A percentile compares a stretch with the other conserved stretches of the same genome.
phyloP scores from a whole-genome alignment of 2,797 vertebrate species.

The Trachops cirrhosus region DNA sequence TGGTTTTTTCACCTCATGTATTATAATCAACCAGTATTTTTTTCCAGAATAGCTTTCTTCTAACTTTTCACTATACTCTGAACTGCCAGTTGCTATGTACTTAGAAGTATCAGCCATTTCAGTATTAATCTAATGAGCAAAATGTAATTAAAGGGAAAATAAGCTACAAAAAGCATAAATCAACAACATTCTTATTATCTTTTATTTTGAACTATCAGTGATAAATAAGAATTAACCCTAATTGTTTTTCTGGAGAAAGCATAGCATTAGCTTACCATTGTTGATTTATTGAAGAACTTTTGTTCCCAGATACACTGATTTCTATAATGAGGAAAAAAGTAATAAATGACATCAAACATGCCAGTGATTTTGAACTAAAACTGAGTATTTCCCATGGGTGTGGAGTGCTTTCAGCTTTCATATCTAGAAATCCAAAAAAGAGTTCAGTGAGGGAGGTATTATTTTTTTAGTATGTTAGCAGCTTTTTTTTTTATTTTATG shows the following conservation, averaged over 20 bases:
- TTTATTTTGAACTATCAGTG: neutral
- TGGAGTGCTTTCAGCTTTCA: neutral
- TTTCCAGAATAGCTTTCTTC: neutral
- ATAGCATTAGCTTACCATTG: neutral
- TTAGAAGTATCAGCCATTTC: slow-evolving; percentile 1
- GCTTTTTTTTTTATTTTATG: neutral
- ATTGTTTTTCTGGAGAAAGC: slow-evolving; percentile 12
- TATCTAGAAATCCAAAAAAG: slow-evolving; percentile 8
- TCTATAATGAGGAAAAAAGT: slow-evolving; percentile 5
- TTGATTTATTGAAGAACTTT: neutral
- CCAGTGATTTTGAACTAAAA: neutral
- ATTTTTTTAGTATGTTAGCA: neutral
- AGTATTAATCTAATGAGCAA: slow-evolving; percentile 4
- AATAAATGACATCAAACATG: neutral
- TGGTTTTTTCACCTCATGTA: neutral
- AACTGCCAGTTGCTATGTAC: neutral
- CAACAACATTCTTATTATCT: neutral
- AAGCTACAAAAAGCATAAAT: neutral
- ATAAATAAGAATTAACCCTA: slow-evolving; percentile 4
- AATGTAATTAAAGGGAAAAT: neutral
- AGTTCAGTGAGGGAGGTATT: neutral
- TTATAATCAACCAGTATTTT: neutral
- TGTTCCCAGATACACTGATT: neutral
- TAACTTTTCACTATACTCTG: neutral
- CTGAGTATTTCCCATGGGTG: neutral